Conservation (phyloP, 1,140 invertebrate species). For the Vanessa atalanta region DNA sequence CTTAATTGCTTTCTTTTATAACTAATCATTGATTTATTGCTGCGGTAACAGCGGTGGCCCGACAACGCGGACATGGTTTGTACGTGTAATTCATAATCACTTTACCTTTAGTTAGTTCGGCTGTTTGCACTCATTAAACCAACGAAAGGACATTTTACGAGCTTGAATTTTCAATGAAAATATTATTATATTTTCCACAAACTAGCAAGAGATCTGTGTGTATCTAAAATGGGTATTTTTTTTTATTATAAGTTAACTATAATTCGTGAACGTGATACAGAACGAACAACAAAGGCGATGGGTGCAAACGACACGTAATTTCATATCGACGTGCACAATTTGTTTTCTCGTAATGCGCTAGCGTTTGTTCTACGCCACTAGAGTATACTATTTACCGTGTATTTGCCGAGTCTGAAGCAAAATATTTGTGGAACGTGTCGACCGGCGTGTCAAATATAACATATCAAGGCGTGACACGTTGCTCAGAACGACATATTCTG, state of each 20-base stretch:
- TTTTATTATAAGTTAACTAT: slow-evolving; percentile 36
- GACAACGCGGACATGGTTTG: slow-evolving; percentile 50
- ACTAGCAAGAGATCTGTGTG: background rate
- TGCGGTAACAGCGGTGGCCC: slow-evolving; percentile 39
- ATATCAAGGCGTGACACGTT: slow-evolving; percentile 75
- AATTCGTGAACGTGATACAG: slow-evolving; percentile 57
- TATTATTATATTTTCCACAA: background rate
- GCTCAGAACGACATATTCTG: slow-evolving; percentile 56
- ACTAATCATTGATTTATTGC: slow-evolving; percentile 72
- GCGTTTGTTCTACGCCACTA: slow-evolving; percentile 58
- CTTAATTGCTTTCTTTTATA: slow-evolving; percentile 76
- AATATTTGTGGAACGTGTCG: slow-evolving; percentile 79
- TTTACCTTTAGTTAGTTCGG: background rate
- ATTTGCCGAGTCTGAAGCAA: slow-evolving; percentile 73
- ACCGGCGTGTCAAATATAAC: slow-evolving; percentile 64
- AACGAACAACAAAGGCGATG: slow-evolving; percentile 54
- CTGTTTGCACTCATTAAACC: background rate
- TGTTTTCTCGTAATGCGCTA: slow-evolving; percentile 56
- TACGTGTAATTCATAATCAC: slow-evolving; percentile 40
- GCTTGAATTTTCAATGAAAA: too few species aligned
- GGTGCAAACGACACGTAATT: slow-evolving; percentile 62
- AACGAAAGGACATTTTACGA: too few species aligned
- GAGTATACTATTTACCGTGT: slow-evolving; percentile 63
- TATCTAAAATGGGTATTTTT: background rate
- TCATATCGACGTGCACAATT: slow-evolving; percentile 68